A percentile compares a stretch with the other conserved stretches of the same genome.
Conservation (phyloP, 1,140 invertebrate species). For the Gerris buenoi region DNA sequence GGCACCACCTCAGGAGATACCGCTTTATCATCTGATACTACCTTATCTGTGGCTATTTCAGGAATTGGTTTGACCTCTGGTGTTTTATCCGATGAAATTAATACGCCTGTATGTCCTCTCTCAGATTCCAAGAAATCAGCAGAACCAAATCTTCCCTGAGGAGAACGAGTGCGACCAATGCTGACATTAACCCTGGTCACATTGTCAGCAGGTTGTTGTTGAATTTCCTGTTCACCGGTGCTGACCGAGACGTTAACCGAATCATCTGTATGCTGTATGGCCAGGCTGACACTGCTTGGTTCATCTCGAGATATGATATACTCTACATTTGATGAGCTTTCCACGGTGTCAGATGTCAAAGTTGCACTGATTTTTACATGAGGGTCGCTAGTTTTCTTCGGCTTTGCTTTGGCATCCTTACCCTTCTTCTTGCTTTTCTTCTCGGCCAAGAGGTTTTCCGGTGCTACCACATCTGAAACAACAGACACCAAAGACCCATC, state of each 20-base stretch:
- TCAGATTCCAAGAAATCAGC: neutral
- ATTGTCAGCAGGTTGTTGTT: neutral
- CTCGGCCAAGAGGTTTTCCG: neutral
- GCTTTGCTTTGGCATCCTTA: neutral
- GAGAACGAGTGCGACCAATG: neutral
- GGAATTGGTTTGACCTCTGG: too few species aligned
- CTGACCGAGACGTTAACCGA: neutral
- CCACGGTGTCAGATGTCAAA: neutral
- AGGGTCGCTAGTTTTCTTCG: neutral
- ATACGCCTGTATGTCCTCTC: neutral
- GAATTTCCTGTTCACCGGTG: neutral
- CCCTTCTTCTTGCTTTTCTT: constrained; percentile 8
- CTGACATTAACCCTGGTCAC: neutral
- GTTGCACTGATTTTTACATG: neutral
- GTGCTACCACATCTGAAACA: neutral
- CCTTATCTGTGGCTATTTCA: too few species aligned
- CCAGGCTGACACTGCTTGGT: neutral
- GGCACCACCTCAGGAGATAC: neutral
- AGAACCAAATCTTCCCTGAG: neutral
- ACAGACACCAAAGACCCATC: neutral
- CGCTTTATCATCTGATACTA: too few species aligned
- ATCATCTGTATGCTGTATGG: neutral
- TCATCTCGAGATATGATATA: neutral
- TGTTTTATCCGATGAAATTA: too few species aligned
- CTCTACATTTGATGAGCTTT: neutral